A percentile compares a stretch with the other conserved stretches of the same genome.
These are phyloP conservation scores for Pomphorhynchus laevis DNA, from an alignment of 1,140 invertebrate species.

Conservation along the genomic window DNA sequence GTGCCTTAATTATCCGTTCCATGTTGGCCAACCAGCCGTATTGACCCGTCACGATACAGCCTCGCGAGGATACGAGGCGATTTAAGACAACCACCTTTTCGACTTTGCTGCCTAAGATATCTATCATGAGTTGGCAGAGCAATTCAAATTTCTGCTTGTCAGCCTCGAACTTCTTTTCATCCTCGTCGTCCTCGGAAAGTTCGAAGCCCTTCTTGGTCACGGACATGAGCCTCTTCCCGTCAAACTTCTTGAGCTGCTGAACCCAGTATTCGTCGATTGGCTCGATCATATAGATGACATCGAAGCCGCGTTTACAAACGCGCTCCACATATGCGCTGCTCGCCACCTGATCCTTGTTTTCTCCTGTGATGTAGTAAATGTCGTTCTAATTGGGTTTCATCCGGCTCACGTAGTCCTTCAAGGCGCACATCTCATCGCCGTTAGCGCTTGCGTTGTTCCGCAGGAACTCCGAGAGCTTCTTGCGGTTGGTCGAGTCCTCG, in stretches of 20 bases:
- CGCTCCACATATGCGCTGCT: constrained; percentile 85
- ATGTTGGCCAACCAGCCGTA: constrained; percentile 98
- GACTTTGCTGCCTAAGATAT: constrained; percentile 78
- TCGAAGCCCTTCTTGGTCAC: constrained; percentile 90
- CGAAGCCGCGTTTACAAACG: constrained; percentile 75
- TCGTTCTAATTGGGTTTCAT: constrained; percentile 93
- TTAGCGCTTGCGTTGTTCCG: constrained; percentile 65
- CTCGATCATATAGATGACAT: constrained; percentile 89
- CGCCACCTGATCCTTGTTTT: constrained; percentile 62
- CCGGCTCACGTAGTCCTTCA: constrained; percentile 71
- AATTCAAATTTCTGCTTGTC: constrained; percentile 32
- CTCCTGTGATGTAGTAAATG: constrained; percentile 92
- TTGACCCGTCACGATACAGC: constrained; percentile 92
- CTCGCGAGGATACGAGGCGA: constrained; percentile 59
- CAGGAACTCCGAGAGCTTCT: constrained; percentile 55
- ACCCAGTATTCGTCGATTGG: constrained; percentile 96
- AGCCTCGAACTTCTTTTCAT: constrained; percentile 82
- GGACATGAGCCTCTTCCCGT: constrained; percentile 66
- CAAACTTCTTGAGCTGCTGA: constrained; percentile 81
- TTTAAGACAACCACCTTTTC: constrained; percentile 78
- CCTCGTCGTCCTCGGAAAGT: constrained; percentile 43
- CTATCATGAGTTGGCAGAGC: constrained; percentile 86
- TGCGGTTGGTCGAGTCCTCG: constrained; percentile 66
- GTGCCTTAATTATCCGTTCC: constrained; percentile 97
- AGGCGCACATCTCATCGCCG: constrained; percentile 54